Base-by-base conservation (phyloP, 1,140 invertebrate genomes). In the Drosophila prosaltans region DNA sequence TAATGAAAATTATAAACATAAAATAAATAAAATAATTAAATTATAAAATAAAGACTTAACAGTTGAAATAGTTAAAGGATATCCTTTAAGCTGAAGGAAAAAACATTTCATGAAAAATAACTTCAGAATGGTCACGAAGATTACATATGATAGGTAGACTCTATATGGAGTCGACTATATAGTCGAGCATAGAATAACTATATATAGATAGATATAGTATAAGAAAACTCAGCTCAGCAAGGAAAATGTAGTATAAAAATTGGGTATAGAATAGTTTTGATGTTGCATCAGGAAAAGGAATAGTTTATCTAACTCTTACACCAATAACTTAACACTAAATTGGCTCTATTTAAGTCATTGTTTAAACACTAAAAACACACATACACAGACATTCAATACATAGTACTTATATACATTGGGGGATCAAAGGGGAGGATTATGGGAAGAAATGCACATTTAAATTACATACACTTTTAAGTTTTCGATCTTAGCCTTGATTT, bases 291-390 rank as follows among this genome's bases (percentile, higher is more conserved):
- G 9, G 45, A 5, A 51, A 51, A 26, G 24, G 45, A 51, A 36
- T 4, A 4, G 3, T 36, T 26, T 51, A 16, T 8, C 45, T 51
- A 51, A 24, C 0, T 26, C 45, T 51, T 51, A 51, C 9, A 51
- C 3, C 0, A 26, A 26, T 51, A 59, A 64, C 65, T 55, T 68
- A 76, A 68, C 21, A n/a, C 32, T 58, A 36, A 32, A 58, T 32
- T 58, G 26, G 55, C 11, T 30, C 16, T 58, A 32, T 30, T 58
- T 32, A 32, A 32, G 26, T 58, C 32, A 36, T 58, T 73, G 61
- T 55, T 73, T 41, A 65, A 76, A 76, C 65, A 69, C 51, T 58
- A 65, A 65, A 61, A 16, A 67, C 55, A 48, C 28, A 57, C n/a
- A 48, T 63, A 36, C 54, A 71, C 54, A 70, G 43, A 39, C 45